Evolutionary conservation across 1,140 invertebrate species (phyloP).

Genomic region (Pogonomyrmex barbatus): DNA sequence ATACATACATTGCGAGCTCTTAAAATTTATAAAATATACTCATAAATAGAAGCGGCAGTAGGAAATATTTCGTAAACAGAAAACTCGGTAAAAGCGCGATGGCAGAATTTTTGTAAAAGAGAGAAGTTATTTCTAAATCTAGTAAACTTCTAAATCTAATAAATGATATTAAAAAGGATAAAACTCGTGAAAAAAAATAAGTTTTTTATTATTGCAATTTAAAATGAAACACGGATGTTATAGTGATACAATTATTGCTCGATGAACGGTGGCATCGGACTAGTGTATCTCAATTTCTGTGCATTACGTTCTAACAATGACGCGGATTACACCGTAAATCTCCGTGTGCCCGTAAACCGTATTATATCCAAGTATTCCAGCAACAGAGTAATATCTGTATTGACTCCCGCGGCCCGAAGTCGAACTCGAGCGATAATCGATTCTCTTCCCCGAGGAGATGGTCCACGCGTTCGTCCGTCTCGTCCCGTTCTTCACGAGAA

Average conservation of each 20-base stretch:
- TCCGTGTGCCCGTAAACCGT: constrained; percentile 45
- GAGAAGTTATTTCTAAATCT: neutral
- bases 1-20: neutral
- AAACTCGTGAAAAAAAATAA: too few relatives aligned
- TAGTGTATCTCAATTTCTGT: constrained; percentile 47
- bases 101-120: neutral
- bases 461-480: constrained; percentile 43
- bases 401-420: constrained; percentile 46
- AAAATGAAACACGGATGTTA: neutral
- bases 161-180: too few relatives aligned
- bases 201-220: neutral
- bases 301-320: constrained; percentile 54
- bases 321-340: constrained; percentile 51
- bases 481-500: constrained; percentile 1
- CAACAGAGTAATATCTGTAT: constrained; percentile 67
- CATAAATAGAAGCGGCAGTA: neutral
- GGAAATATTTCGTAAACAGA: neutral
- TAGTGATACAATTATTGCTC: neutral
- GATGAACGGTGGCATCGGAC: neutral
- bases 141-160: neutral
- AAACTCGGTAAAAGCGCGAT: neutral
- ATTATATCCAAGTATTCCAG: constrained; percentile 56
- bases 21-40: neutral
- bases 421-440: constrained; percentile 72
- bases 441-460: constrained; percentile 55